phyloP scores from a whole-genome alignment of 2,888 invertebrate species.

The Antitype chi region DNA sequence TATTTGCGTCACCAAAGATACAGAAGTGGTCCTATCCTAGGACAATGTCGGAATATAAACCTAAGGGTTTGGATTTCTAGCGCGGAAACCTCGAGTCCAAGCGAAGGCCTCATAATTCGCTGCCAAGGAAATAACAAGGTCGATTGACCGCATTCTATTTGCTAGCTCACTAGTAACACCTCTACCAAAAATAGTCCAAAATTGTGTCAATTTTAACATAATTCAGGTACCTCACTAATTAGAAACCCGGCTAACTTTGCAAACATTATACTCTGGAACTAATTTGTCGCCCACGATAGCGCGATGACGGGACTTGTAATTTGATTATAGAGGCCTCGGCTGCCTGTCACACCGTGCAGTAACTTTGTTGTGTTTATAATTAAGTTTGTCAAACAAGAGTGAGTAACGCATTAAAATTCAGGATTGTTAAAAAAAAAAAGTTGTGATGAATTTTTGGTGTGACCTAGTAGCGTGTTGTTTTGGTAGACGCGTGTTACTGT shows the following conservation, averaged over 20 bases:
- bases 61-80: not conserved
- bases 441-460: conserved; percentile 12
- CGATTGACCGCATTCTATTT: not conserved
- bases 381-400: conserved; percentile 54
- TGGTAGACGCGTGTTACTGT: not conserved
- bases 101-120: not conserved
- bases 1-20: not conserved
- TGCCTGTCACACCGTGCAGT: conserved; percentile 55
- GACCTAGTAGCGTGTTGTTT: conserved; percentile 10
- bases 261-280: conserved; percentile 73
- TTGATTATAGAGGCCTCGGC: conserved; percentile 66
- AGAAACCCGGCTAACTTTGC: conserved; percentile 70
- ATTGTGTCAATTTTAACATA: conserved; percentile 72
- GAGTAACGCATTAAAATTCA: conserved; percentile 48
- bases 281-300: conserved; percentile 69
- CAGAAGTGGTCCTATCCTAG: not conserved
- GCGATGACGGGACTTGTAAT: conserved; percentile 66
- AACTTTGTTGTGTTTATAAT: conserved; percentile 61
- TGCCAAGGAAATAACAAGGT: not conserved
- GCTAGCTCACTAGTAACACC: not conserved
- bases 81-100: not conserved
- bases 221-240: conserved; percentile 71
- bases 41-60: not conserved
- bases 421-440: conserved; percentile 37
- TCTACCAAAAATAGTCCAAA: conserved; percentile 42